Evolutionary conservation across 2,888 invertebrate genomes (phyloP).

Genomic region (Maniola hyperantus): DNA sequence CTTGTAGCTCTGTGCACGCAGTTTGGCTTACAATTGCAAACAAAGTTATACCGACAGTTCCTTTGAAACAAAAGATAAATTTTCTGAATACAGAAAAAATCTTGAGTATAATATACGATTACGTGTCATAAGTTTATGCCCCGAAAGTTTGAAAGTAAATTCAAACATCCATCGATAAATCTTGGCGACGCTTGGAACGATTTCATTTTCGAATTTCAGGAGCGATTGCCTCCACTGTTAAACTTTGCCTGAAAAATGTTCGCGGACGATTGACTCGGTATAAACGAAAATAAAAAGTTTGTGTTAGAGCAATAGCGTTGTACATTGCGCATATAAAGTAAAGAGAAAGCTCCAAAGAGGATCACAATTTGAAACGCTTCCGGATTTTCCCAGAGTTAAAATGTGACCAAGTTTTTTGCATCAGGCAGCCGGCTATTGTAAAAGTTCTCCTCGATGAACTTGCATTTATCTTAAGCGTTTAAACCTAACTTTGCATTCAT

Average conservation of each 20-base stretch:
- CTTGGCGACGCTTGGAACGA: constrained; percentile 81
- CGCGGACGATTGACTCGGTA: constrained; percentile 81
- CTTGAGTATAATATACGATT: constrained; percentile 77
- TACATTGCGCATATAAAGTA: constrained; percentile 77
- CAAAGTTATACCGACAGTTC: constrained; percentile 8
- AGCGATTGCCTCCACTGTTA: constrained; percentile 82
- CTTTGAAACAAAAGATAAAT: constrained; percentile 27
- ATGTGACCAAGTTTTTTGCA: constrained; percentile 66
- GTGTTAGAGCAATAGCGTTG: constrained; percentile 78
- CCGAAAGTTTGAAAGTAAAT: constrained; percentile 81
- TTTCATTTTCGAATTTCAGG: constrained; percentile 83
- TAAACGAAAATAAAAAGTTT: constrained; percentile 83
- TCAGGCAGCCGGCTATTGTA: constrained; percentile 50
- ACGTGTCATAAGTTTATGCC: constrained; percentile 82
- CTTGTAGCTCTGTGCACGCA: not conserved
- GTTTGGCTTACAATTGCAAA: not conserved
- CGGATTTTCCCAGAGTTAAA: constrained; percentile 62
- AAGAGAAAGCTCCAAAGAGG: constrained; percentile 65
- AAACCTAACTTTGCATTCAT: constrained; percentile 48
- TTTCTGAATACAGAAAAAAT: constrained; percentile 38
- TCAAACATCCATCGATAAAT: constrained; percentile 82
- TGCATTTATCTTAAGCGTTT: constrained; percentile 45
- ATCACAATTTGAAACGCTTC: constrained; percentile 69
- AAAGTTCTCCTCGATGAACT: constrained; percentile 53
- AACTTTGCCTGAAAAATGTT: constrained; percentile 83